Evolutionary conservation across 2,113 vertebrate genomes (phyloP).

Genomic region (Syngnathus scovelli): DNA sequence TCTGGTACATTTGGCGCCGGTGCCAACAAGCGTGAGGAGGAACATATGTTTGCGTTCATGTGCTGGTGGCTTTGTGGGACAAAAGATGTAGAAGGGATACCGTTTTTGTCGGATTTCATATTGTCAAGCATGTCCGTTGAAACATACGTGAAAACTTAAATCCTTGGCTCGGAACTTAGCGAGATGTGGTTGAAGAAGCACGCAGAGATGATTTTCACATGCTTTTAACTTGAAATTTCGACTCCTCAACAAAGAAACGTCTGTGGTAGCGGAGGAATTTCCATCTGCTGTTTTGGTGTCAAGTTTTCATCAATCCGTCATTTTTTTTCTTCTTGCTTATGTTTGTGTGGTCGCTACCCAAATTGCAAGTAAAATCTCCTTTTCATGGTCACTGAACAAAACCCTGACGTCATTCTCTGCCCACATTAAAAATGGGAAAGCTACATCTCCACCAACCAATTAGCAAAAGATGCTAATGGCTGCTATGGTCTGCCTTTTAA

Average conservation of each 20-base stretch:
- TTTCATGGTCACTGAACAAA: neutral
- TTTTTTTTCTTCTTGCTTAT: neutral
- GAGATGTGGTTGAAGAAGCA: neutral
- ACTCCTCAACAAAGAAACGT: neutral
- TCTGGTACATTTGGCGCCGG: slow-evolving; percentile 6
- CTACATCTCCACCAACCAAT: neutral
- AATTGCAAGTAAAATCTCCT: neutral
- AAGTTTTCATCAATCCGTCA: neutral
- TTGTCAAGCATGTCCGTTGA: neutral
- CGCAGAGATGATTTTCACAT: neutral
- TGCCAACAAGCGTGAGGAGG: slow-evolving; percentile 6
- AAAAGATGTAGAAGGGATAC: neutral
- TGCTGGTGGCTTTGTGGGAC: neutral
- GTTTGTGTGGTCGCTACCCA: neutral
- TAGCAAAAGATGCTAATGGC: neutral
- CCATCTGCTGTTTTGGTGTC: neutral
- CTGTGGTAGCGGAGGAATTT: slow-evolving; percentile 1
- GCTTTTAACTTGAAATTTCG: neutral
- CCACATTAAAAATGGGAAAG: neutral
- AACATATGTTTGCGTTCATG: neutral
- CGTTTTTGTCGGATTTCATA: neutral
- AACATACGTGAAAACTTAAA: neutral
- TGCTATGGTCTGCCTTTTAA: slow-evolving; percentile 9
- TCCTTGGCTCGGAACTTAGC: neutral
- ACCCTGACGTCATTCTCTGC: neutral